phyloP scores from a whole-genome alignment of 2,888 invertebrate genomes.

The Pollenia griseotomentosa region DNA sequence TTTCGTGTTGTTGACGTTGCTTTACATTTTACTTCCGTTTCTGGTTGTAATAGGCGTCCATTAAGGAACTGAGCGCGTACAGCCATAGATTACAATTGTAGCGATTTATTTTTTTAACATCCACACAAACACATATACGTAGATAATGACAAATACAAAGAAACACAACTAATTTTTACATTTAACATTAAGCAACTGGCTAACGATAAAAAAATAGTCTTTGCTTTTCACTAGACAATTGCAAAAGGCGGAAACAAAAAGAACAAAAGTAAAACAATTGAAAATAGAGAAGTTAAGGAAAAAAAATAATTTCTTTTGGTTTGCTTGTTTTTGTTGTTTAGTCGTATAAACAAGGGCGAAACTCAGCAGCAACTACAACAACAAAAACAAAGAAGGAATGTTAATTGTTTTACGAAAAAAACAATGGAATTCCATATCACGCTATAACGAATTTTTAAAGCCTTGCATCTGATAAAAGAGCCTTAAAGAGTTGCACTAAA shows the following conservation, averaged over 20 bases:
- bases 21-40: slow-evolving; percentile 73
- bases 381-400: slow-evolving; percentile 55
- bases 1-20: slow-evolving; percentile 74
- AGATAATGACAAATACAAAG: slow-evolving; percentile 19
- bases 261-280: slow-evolving; percentile 48
- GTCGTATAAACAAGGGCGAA: slow-evolving; percentile 52
- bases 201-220: slow-evolving; percentile 60
- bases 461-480: no score
- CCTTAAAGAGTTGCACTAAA: no score
- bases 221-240: slow-evolving; percentile 59
- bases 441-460: no score
- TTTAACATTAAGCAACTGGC: slow-evolving; percentile 70
- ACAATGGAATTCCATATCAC: not conserved
- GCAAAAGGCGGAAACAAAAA: slow-evolving; percentile 62
- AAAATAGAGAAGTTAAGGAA: slow-evolving; percentile 36
- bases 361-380: slow-evolving; percentile 53
- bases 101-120: slow-evolving; percentile 40
- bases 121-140: not conserved
- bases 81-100: slow-evolving; percentile 65
- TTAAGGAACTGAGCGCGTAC: slow-evolving; percentile 72
- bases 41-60: slow-evolving; percentile 73
- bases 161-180: slow-evolving; percentile 55
- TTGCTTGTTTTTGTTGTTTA: slow-evolving; percentile 30
- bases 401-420: slow-evolving; percentile 66
- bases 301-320: slow-evolving; percentile 11